Conservation (phyloP, 2,797 vertebrate species). For the Octomys mimax region DNA sequence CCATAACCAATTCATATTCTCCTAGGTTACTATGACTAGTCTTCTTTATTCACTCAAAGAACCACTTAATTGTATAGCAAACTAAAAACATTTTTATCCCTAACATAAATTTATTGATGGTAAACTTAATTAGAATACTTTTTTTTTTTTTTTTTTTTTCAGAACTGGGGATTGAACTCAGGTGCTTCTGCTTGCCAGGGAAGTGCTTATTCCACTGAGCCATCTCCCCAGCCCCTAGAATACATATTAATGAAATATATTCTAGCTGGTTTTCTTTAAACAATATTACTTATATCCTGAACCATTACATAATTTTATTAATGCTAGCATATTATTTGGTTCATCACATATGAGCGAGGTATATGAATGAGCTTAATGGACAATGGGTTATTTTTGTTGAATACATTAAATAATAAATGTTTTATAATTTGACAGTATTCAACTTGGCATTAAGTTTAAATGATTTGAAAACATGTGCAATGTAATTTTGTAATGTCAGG, state of each 20-base stretch:
- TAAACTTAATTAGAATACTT: too few relatives aligned
- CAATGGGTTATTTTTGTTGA: neutral
- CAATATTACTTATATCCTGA: neutral
- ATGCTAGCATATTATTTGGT: neutral
- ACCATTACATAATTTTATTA: neutral
- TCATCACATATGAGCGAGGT: neutral
- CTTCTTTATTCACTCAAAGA: neutral
- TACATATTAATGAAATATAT: neutral
- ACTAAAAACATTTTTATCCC: neutral
- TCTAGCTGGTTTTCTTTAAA: neutral
- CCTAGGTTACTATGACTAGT: neutral
- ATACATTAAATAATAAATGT: neutral
- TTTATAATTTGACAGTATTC: neutral
- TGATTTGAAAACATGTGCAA: neutral
- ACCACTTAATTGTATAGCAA: neutral
- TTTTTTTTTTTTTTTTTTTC: too few relatives aligned
- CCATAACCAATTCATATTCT: neutral
- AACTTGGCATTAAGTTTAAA: neutral
- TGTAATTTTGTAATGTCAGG: neutral
- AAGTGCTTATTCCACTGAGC: too few relatives aligned
- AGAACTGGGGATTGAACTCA: too few relatives aligned
- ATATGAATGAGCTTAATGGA: neutral
- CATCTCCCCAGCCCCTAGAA: neutral
- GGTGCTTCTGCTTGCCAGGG: too few relatives aligned
- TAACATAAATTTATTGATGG: neutral